Evolutionary conservation across 2,797 vertebrate genomes (phyloP).

Genomic region (Hydrocynus forskahlii): DNA sequence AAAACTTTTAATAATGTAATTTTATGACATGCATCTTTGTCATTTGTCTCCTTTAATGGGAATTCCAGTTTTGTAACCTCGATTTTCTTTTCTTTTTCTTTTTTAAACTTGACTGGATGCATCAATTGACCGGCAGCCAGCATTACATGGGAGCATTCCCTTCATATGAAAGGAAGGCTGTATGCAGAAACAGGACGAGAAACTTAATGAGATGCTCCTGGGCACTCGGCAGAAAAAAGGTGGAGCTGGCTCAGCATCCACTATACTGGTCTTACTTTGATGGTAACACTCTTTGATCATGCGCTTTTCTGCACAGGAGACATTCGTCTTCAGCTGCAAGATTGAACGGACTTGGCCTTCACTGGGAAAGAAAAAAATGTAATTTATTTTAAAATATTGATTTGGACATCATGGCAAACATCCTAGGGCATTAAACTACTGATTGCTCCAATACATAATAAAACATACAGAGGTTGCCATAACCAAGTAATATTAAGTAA

Average conservation of each 20-base stretch:
- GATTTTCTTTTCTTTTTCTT: neutral
- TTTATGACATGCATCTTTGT: neutral
- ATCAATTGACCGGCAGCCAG: neutral
- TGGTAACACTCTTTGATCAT: conserved; percentile 78
- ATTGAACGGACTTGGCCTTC: conserved; percentile 80
- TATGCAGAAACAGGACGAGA: conserved; percentile 22
- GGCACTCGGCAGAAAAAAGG: conserved; percentile 74
- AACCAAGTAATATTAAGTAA: no score
- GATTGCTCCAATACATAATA: neutral
- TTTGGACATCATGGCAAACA: neutral
- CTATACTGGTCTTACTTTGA: conserved; percentile 47
- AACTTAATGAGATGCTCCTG: neutral
- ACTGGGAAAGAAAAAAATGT: conserved; percentile 68
- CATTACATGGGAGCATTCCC: neutral
- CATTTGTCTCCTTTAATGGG: neutral
- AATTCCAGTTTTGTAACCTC: neutral
- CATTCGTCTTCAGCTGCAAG: conserved; percentile 82
- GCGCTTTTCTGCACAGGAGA: conserved; percentile 71
- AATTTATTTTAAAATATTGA: neutral
- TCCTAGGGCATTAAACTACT: no score
- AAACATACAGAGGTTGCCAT: neutral
- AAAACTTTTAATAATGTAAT: neutral
- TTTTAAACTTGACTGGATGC: neutral
- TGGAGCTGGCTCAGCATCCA: conserved; percentile 7
- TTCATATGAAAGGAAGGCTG: neutral